A percentile compares a stretch with the other conserved stretches of the same genome.
Conservation (phyloP, 1,140 invertebrate species). For the Phthorimaea operculella region DNA sequence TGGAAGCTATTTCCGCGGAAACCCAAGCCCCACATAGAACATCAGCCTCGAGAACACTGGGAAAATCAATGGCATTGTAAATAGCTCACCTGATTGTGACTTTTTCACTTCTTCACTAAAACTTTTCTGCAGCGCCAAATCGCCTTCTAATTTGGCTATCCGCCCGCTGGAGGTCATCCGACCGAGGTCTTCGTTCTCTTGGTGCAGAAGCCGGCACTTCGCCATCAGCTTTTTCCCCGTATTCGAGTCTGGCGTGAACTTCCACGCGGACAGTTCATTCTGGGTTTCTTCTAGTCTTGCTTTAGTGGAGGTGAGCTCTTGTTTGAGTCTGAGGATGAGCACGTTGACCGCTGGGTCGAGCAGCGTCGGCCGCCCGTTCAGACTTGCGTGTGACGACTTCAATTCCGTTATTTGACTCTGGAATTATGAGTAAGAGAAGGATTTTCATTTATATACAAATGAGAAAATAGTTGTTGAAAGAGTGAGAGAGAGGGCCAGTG, state of each 20-base stretch:
- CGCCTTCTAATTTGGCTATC: conserved; percentile 95
- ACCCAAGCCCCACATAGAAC: no score
- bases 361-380: conserved; percentile 79
- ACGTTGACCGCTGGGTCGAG: conserved; percentile 97
- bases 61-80: no score
- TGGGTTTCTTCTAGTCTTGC: conserved; percentile 96
- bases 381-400: conserved; percentile 83
- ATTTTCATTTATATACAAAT: neutral
- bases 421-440: conserved; percentile 22
- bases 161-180: conserved; percentile 95
- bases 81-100: conserved; percentile 87
- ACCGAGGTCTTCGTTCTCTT: conserved; percentile 98
- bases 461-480: no score
- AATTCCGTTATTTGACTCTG: conserved; percentile 94
- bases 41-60: no score
- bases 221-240: conserved; percentile 98
- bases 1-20: no score
- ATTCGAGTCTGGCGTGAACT: conserved; percentile 98
- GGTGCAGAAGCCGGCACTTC: conserved; percentile 94
- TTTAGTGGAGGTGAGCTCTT: conserved; percentile 90
- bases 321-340: conserved; percentile 89
- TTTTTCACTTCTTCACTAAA: conserved; percentile 97
- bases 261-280: conserved; percentile 98
- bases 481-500: no score
- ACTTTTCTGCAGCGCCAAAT: conserved; percentile 94